Base-by-base conservation (phyloP, 2,888 invertebrate genomes). In the Microctonus hyperodae region DNA sequence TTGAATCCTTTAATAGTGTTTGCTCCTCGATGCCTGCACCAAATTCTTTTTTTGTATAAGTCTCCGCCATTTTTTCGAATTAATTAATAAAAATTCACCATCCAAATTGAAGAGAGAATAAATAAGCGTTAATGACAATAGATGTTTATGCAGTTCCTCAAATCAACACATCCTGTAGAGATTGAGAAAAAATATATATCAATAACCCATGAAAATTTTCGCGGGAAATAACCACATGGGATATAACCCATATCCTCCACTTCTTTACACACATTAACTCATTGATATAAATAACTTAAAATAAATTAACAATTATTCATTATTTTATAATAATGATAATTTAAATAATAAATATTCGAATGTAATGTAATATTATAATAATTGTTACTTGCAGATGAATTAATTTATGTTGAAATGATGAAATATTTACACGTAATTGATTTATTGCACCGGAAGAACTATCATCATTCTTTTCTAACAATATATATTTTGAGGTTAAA, bases 31-130 rank as follows among this genome's bases (percentile, higher is more conserved):
- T 78, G n/a, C 81, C 83, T 16, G 73, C 69, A 63, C 79, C 76
- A 69, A 79, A 83, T 69, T 83, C 83, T 65, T 80, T 83, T 72
- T 81, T 83, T 62, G 80, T 83, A 65, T 83, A 83, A 55, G 78
- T 83, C 66, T 82, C 83, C 73, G 83, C 82, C 83, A 83, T 83
- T 75, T 75, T 77, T 73, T 35, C 22, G 7, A 35, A 20, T n/a
- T 16, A n/a, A n/a, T n/a, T 31, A 25, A 11, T 31, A 55, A 20
- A 28, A 7, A 55, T 31, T 35, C 35, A 22, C 11, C 35, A 7
- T 33, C 16, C 20, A 22, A 20, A 35, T n/a, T n/a, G n/a, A n/a
- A 59, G 11, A 28, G 25, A 10, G 28, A 59, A 58, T 35, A 37
- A 37, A 40, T 48, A 31, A 59, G 40, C n/a, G 16, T 22, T 13